Evolutionary conservation across 1,140 invertebrate genomes (phyloP).

Genomic region (Coptotermes formosanus): DNA sequence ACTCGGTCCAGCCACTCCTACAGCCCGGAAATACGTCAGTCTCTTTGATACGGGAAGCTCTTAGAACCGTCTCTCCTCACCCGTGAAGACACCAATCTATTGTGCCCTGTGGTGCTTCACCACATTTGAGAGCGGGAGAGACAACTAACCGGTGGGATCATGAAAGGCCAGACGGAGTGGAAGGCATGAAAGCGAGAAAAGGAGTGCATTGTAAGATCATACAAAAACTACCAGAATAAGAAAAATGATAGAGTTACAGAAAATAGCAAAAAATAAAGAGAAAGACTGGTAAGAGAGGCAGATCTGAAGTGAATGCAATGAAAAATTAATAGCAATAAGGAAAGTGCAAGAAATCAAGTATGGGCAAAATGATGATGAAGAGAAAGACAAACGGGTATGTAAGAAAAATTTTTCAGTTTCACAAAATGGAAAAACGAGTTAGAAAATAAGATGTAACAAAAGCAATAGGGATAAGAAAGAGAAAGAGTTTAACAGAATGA

Average conservation of each 20-base stretch:
- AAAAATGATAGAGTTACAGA: not conserved
- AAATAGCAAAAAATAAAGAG: not conserved
- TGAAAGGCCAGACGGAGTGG: not conserved
- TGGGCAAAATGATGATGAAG: too few species aligned
- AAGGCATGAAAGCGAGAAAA: not conserved
- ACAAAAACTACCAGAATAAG: not conserved
- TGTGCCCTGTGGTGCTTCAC: not conserved
- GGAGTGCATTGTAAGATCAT: not conserved
- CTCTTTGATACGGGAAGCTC: not conserved
- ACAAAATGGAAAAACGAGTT: too few species aligned
- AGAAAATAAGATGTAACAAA: too few species aligned
- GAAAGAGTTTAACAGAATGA: too few species aligned
- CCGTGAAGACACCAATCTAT: constrained; percentile 14
- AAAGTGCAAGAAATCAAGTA: too few species aligned
- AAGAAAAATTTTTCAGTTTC: too few species aligned
- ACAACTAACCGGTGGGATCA: too few species aligned
- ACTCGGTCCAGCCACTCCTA: too few species aligned
- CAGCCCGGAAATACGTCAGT: not conserved
- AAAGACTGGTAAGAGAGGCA: not conserved
- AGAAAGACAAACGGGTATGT: too few species aligned
- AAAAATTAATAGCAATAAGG: not conserved
- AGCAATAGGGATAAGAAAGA: too few species aligned
- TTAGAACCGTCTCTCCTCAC: not conserved
- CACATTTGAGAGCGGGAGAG: not conserved
- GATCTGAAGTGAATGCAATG: not conserved